Base-by-base conservation (phyloP, 2,888 invertebrate genomes). In the Synanthedon myopaeformis region DNA sequence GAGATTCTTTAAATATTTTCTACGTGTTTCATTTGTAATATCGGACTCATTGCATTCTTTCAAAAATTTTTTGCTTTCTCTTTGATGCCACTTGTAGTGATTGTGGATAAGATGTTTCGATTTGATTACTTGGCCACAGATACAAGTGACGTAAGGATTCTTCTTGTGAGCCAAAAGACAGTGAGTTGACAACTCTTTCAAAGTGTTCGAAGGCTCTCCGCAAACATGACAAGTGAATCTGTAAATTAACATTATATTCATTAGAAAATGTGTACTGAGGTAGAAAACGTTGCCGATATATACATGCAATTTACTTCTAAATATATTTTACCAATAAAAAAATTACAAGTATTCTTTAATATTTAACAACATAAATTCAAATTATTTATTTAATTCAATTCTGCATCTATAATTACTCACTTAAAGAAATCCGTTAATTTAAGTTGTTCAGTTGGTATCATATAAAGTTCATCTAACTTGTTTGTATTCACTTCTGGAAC, bases 91-190 rank as follows among this genome's bases (percentile, higher is more conserved):
- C 2, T 80, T 72, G 12, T 83, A 74, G 66, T 87, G 86, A 61
- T 82, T 82, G 61, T 86, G 85, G 13, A 87, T 72, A 45, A 76
- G 74, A 69, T 73, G 80, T 60, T 82, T 82, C 4, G 85, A 84
- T 63, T 69, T 70, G 41, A 85, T 75, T 6, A 72, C 72, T 61
- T 72, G 77, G 13, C 86, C 86, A 66, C 86, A 86, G 3, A 81
- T 59, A 58, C 86, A 86, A 54, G 69, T 71, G 14, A 79, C 73
- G 54, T 71, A 60, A 17, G 82, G 77, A 63, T 77, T 78, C 56
- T 66, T 72, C 62, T 77, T 78, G 59, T 86, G 86, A 5, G 60
- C 59, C 58, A 71, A 76, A 11, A 61, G 65, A 59, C 69, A 79
- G 64, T 86, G 86, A 17, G 64, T 53, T 51, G 74, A 62, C 54